Evolutionary conservation across 1,140 invertebrate genomes (phyloP).

Genomic region (Pinna nobilis): DNA sequence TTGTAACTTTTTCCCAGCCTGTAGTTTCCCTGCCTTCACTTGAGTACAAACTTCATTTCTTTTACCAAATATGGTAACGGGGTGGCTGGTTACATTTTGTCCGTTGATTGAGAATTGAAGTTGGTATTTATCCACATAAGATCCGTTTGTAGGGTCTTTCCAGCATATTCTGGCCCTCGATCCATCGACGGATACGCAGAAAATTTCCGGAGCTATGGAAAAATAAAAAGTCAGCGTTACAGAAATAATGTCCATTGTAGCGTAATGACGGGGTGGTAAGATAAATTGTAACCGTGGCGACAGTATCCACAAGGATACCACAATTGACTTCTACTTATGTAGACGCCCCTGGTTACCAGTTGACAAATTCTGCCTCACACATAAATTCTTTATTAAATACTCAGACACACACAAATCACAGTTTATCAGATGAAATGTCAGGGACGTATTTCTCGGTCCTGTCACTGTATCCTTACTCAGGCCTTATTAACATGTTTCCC

Average conservation of each 20-base stretch:
- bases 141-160: constrained; percentile 39
- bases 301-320: too few species aligned
- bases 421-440: too few species aligned
- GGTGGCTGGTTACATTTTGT: constrained; percentile 36
- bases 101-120: constrained; percentile 35
- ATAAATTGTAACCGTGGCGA: too few species aligned
- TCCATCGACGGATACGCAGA: constrained; percentile 39
- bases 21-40: constrained; percentile 18
- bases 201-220: constrained; percentile 39
- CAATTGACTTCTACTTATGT: too few species aligned
- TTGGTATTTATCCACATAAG: constrained; percentile 34
- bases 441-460: too few species aligned
- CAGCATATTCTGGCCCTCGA: constrained; percentile 39
- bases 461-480: too few species aligned
- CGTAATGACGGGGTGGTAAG: neutral
- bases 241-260: constrained; percentile 20
- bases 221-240: constrained; percentile 38
- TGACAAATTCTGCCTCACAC: too few species aligned
- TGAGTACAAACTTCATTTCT: constrained; percentile 33
- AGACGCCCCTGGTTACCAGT: too few species aligned
- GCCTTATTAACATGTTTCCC: too few species aligned
- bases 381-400: too few species aligned
- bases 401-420: too few species aligned
- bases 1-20: constrained; percentile 16
- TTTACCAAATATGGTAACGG: constrained; percentile 36